phyloP scores from a whole-genome alignment of 2,797 vertebrate genomes.

The Hafferia zeledoni region DNA sequence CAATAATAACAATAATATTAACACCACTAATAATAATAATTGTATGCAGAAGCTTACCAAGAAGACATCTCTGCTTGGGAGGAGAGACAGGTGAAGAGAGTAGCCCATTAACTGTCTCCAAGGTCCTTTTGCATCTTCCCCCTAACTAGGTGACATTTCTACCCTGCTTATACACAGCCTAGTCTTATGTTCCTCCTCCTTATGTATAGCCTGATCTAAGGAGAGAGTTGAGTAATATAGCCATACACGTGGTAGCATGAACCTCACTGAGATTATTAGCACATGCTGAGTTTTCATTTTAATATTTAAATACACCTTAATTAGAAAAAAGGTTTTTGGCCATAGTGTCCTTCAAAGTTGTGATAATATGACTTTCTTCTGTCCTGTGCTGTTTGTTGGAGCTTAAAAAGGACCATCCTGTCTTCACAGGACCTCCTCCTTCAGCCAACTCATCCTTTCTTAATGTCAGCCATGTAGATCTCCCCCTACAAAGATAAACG shows the following conservation, averaged over 20 bases:
- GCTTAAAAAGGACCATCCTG: neutral
- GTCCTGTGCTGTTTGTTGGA: neutral
- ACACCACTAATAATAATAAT: neutral
- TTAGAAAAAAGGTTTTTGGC: neutral
- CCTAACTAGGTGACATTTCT: neutral
- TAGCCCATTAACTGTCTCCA: neutral
- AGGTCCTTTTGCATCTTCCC: neutral
- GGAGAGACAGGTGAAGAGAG: neutral
- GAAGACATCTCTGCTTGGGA: neutral
- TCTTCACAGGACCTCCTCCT: neutral
- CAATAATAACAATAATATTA: neutral
- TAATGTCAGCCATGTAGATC: neutral
- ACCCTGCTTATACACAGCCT: neutral
- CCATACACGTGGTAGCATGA: neutral
- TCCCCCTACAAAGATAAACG: rapidly evolving
- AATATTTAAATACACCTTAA: neutral
- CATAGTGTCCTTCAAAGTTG: neutral
- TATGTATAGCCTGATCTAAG: neutral
- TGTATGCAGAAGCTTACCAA: neutral
- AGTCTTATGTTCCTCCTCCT: neutral
- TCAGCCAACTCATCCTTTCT: neutral
- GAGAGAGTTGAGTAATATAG: neutral
- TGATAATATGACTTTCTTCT: neutral
- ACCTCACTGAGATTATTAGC: neutral
- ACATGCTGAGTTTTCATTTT: neutral